Percentiles rank a stretch among this genome's conserved stretches.
phyloP scores from a whole-genome alignment of 2,888 invertebrate genomes.

The Eupithecia inturbata region DNA sequence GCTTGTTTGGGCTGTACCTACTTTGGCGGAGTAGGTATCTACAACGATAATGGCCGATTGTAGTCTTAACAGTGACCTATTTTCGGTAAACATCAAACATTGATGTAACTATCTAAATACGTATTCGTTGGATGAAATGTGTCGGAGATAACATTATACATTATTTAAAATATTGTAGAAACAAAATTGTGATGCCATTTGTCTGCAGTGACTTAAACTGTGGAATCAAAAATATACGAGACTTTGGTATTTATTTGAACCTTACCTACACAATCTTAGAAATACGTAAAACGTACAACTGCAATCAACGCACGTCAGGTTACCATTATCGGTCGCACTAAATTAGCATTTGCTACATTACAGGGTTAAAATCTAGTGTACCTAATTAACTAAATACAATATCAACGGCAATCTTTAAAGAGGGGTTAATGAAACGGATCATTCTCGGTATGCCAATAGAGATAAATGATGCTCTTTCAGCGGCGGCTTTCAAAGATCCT shows the following conservation, averaged over 20 bases:
- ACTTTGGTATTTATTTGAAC: no score
- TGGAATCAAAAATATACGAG: not conserved
- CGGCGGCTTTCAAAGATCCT: slow-evolving; percentile 42
- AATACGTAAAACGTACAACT: not conserved
- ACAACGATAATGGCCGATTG: slow-evolving; percentile 29
- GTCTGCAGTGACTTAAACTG: not conserved
- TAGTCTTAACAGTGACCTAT: slow-evolving; percentile 34
- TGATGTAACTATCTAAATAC: slow-evolving; percentile 10
- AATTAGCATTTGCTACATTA: not conserved
- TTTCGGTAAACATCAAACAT: slow-evolving; percentile 33
- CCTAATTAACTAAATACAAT: not conserved
- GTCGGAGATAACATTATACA: not conserved
- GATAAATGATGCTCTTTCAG: slow-evolving; percentile 32
- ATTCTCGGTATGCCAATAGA: slow-evolving; percentile 14
- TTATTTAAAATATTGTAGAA: not conserved
- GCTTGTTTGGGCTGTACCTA: slow-evolving; percentile 22
- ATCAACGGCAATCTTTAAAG: not conserved
- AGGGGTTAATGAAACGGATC: not conserved
- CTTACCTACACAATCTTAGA: no score
- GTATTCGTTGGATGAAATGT: slow-evolving; percentile 7
- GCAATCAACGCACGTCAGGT: not conserved
- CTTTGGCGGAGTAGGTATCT: slow-evolving; percentile 15
- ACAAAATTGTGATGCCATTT: not conserved
- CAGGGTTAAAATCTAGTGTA: not conserved
- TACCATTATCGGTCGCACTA: not conserved